Conservation (phyloP, 92 coral and sea anemone genomes). For the Palythoa grandis region DNA sequence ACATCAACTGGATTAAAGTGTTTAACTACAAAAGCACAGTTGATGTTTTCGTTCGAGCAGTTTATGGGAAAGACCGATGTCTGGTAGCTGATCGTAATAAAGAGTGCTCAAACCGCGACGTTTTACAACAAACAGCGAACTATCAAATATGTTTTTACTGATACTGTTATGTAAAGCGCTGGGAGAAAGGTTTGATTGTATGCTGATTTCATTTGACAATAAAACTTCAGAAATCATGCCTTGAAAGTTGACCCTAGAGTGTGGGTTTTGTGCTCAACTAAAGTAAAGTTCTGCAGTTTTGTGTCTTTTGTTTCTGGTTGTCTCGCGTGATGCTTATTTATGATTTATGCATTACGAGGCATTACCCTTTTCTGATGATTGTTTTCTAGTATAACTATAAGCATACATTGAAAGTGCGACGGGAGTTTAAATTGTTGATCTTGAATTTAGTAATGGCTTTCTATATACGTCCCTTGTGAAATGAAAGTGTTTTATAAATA, state of each 20-base stretch:
- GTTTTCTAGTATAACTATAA: background rate
- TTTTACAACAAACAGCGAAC: conserved; percentile 27
- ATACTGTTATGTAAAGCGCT: background rate
- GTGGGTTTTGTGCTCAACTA: background rate
- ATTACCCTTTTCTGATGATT: background rate
- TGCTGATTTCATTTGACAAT: background rate
- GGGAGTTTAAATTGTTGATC: conserved; percentile 34
- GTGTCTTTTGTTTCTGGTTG: background rate
- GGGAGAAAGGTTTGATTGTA: conserved; percentile 1
- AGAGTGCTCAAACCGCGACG: conserved; percentile 23
- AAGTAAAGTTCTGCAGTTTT: background rate
- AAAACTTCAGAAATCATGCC: background rate
- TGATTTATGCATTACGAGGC: conserved; percentile 29
- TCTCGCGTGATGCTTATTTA: conserved; percentile 38
- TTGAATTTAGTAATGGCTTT: background rate
- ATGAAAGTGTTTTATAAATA: background rate
- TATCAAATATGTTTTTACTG: background rate
- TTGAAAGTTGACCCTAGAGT: background rate
- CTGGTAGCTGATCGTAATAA: conserved; percentile 13
- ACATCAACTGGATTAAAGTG: conserved; percentile 15
- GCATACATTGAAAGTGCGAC: conserved; percentile 19
- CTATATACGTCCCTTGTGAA: background rate
- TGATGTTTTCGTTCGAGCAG: background rate
- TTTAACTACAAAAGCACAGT: conserved; percentile 5
- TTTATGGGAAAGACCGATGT: background rate